These are phyloP conservation scores for Plagodis pulveraria DNA, from an alignment of 2,888 invertebrate genomes.

Conservation along the genomic window DNA sequence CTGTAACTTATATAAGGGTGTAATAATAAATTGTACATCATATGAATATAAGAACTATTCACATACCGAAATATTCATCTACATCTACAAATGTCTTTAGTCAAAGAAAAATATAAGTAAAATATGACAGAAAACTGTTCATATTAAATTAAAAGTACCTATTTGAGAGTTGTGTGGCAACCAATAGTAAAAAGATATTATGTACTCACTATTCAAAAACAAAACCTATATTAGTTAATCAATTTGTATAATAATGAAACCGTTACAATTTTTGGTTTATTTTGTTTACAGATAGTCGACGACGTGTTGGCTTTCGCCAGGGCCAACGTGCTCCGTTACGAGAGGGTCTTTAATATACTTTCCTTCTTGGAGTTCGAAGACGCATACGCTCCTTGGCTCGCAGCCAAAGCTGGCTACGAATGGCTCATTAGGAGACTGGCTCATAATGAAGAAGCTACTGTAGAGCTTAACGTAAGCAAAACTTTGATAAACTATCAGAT, in stretches of 20 bases:
- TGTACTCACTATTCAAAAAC: not conserved
- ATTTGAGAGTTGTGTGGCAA: too few species aligned
- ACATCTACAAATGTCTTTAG: too few species aligned
- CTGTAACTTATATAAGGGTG: too few species aligned
- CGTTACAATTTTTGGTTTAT: not conserved
- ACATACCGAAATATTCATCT: too few species aligned
- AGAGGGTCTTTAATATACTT: conserved; percentile 83
- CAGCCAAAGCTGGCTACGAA: conserved; percentile 83
- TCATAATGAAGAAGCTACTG: conserved; percentile 53
- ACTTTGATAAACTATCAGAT: too few species aligned
- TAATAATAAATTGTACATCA: too few species aligned
- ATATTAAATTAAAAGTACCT: too few species aligned
- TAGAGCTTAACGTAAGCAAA: conserved; percentile 54
- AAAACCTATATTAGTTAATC: not conserved
- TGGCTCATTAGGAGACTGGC: conserved; percentile 72
- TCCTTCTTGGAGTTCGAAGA: conserved; percentile 85
- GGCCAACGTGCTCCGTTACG: conserved; percentile 78
- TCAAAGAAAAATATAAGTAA: too few species aligned
- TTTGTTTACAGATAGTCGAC: conserved; percentile 79
- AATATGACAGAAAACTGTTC: too few species aligned
- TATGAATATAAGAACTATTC: too few species aligned
- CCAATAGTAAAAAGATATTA: too few species aligned
- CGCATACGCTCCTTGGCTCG: conserved; percentile 88
- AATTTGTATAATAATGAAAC: not conserved
- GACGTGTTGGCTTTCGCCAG: conserved; percentile 87